Evolutionary conservation across 2,888 invertebrate genomes (phyloP), one percentile per base, ranked within the genome.

Genomic region (Heliconius erato): DNA sequence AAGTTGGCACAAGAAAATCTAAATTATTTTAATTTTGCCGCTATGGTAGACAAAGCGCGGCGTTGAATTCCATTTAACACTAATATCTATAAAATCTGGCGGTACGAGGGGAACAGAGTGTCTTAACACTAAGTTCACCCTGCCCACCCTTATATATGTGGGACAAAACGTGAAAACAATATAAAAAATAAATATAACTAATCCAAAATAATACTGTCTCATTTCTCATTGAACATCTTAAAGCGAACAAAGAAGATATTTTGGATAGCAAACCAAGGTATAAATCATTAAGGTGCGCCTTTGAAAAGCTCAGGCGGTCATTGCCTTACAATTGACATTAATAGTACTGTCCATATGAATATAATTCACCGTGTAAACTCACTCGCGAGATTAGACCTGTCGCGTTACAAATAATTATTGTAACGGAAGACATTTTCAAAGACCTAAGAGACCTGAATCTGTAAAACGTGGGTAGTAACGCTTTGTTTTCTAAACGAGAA

Each of bases 291-390:
- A 78, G 65, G 78, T 78, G 44, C 26, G 26, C 65, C 67, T 78
- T 78, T 78, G 40, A 78, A 65, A 7, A 67, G 40, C 44, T 74
- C 19, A 67, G 54, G 49, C 78, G 74, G 80, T 81, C 76, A 12
- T 81, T 69, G 76, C 40, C 69, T 74, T 63, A 59, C 76, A 74
- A 68, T n/a, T 74, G 74, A 68, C 74, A 68, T 74, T 80, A 68
- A 74, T 74, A 74, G 67, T 68, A n/a, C 68, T 74, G 49, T 49
- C 67, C 67, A 59, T 54, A 65, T 28, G 28, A 63, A 69, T 77
- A 71, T 81, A 72, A 81, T 81, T 81, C 59, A 69, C 77, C 23
- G 67, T 26, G 32, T 11, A 76, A 71, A 23, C 28, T 63, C n/a
- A 16, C 28, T n/a, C 40, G 32, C 11, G 28, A 40, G 74, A 76